A percentile compares a stretch with the other conserved stretches of the same genome.
Evolutionary conservation across 2,113 vertebrate genomes (phyloP).

Genomic region (Turnix velox): DNA sequence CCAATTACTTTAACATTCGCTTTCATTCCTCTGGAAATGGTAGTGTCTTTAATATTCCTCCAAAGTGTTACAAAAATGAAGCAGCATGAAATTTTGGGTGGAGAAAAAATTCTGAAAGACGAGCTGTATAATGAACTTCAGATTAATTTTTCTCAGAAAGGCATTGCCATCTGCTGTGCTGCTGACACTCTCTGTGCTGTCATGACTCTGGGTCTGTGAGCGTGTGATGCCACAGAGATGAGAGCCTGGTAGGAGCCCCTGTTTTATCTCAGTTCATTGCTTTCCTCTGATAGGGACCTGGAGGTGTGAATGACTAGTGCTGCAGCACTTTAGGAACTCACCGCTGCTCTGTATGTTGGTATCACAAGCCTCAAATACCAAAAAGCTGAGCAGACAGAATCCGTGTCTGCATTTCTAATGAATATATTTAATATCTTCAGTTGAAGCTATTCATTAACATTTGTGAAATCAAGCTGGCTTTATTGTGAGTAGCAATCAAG

Average conservation of each 20-base stretch:
- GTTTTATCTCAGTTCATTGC: background rate
- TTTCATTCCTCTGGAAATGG: background rate
- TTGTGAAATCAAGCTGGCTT: background rate
- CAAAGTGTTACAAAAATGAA: background rate
- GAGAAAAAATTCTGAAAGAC: constrained; percentile 34
- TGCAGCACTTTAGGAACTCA: background rate
- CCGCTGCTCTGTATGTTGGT: background rate
- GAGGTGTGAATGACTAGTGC: background rate
- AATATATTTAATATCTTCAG: background rate
- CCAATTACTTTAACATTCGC: background rate
- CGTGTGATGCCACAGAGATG: background rate
- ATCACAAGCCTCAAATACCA: background rate
- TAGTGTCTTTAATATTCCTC: background rate
- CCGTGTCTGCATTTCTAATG: background rate
- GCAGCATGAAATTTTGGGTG: background rate
- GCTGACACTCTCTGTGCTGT: background rate
- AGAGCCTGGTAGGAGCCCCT: background rate
- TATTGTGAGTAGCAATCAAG: background rate
- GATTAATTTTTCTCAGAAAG: constrained; percentile 1
- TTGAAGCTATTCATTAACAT: background rate
- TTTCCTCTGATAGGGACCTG: background rate
- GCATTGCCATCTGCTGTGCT: background rate
- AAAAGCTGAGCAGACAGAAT: background rate
- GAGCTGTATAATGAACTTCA: constrained; percentile 28
- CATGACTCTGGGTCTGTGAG: background rate